A percentile compares a stretch with the other conserved stretches of the same genome.
Evolutionary conservation across 2,888 invertebrate species (phyloP).

Genomic region (Drosophila ustulata): DNA sequence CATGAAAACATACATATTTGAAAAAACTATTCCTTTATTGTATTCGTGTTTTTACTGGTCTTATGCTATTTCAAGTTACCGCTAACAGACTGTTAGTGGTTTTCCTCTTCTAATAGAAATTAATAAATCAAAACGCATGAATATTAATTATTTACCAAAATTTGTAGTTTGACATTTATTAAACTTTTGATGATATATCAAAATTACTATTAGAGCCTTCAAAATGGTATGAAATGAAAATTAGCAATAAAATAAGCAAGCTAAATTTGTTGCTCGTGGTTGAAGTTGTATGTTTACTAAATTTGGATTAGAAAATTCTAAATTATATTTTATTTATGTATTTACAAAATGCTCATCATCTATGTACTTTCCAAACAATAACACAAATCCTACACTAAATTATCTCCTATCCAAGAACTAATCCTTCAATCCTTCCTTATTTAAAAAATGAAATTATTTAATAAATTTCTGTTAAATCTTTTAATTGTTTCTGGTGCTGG

Average conservation of each 20-base stretch:
- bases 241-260: no score
- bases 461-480: constrained; percentile 33
- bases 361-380: background rate
- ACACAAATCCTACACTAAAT: background rate
- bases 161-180: no score
- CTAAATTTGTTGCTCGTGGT: background rate
- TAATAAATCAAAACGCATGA: background rate
- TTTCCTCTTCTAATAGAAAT: background rate
- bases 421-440: background rate
- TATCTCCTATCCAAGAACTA: constrained; percentile 6
- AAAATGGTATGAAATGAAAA: background rate
- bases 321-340: background rate
- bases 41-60: no score
- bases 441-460: background rate
- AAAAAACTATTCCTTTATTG: background rate
- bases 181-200: no score
- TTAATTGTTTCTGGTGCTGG: constrained; percentile 47
- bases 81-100: background rate
- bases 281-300: background rate
- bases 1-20: background rate
- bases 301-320: background rate
- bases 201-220: no score
- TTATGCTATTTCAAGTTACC: no score
- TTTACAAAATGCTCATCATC: background rate
- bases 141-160: background rate